Percentiles rank a stretch among this genome's conserved stretches.
These are phyloP conservation scores for Zophobas morio DNA, from an alignment of 1,140 invertebrate species.

Conservation along the genomic window DNA sequence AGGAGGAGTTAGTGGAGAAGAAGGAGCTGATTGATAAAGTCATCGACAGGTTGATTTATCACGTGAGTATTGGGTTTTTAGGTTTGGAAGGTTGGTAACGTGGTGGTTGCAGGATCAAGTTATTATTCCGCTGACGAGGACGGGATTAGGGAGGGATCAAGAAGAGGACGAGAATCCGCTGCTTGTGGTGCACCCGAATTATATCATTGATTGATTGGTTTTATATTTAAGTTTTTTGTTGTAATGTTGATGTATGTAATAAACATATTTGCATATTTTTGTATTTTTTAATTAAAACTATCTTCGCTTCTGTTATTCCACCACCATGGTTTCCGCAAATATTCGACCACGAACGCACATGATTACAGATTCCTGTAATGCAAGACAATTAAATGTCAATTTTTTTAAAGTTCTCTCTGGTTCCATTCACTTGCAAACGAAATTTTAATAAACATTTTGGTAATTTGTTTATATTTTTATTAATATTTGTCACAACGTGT, in stretches of 20 bases:
- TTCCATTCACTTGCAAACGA: no score
- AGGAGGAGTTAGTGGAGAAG: slow-evolving; percentile 91
- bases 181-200: slow-evolving; percentile 96
- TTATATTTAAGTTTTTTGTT: not conserved
- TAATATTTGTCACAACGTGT: no score
- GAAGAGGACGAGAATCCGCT: slow-evolving; percentile 86
- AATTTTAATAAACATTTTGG: no score
- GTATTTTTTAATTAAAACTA: no score
- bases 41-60: slow-evolving; percentile 92
- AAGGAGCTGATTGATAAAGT: slow-evolving; percentile 96
- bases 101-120: slow-evolving; percentile 84
- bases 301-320: no score
- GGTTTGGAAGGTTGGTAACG: slow-evolving; percentile 2
- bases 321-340: no score
- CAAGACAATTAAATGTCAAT: no score
- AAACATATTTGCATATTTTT: no score
- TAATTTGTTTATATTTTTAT: no score
- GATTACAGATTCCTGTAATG: no score
- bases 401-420: no score
- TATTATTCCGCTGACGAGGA: slow-evolving; percentile 87
- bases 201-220: slow-evolving; percentile 78
- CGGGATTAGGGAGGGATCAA: slow-evolving; percentile 69
- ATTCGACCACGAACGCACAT: no score
- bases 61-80: slow-evolving; percentile 74
- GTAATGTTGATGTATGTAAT: not conserved